Evolutionary conservation across 2,113 vertebrate genomes (phyloP).

Genomic region (Barnardius zonarius): DNA sequence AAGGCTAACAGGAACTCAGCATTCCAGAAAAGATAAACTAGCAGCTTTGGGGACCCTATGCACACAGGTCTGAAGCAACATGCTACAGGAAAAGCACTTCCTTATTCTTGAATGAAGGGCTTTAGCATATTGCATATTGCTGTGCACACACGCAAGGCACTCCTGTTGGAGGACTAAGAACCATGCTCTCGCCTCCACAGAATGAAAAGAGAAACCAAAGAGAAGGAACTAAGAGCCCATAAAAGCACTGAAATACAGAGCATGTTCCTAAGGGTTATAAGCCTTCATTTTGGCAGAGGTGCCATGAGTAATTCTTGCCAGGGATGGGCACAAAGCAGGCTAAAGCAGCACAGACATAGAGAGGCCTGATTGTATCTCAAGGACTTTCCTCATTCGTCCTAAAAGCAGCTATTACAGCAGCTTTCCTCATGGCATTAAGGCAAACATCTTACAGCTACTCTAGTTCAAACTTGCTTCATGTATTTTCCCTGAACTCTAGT

Average conservation of each 20-base stretch:
- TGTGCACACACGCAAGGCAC: not conserved
- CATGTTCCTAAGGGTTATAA: not conserved
- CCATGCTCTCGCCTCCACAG: not conserved
- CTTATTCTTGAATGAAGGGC: not conserved
- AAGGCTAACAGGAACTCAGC: not conserved
- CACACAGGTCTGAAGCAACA: rapidly evolving
- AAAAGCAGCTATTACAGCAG: not conserved
- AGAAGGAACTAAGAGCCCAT: not conserved
- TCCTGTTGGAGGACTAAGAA: not conserved
- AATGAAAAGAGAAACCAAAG: not conserved
- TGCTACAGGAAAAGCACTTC: not conserved
- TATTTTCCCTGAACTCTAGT: not conserved
- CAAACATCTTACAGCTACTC: not conserved
- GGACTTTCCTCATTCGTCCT: not conserved
- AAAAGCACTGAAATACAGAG: not conserved
- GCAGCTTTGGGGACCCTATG: not conserved
- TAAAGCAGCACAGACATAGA: not conserved
- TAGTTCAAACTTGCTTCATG: not conserved
- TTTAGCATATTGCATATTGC: rapidly evolving
- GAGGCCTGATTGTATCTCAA: not conserved
- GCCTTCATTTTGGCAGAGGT: rapidly evolving
- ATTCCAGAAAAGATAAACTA: not conserved
- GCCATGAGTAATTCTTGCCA: not conserved
- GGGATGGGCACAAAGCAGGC: not conserved
- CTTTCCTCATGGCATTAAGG: not conserved